phyloP scores from a whole-genome alignment of 2,888 invertebrate species.

The Phalangium opilio region DNA sequence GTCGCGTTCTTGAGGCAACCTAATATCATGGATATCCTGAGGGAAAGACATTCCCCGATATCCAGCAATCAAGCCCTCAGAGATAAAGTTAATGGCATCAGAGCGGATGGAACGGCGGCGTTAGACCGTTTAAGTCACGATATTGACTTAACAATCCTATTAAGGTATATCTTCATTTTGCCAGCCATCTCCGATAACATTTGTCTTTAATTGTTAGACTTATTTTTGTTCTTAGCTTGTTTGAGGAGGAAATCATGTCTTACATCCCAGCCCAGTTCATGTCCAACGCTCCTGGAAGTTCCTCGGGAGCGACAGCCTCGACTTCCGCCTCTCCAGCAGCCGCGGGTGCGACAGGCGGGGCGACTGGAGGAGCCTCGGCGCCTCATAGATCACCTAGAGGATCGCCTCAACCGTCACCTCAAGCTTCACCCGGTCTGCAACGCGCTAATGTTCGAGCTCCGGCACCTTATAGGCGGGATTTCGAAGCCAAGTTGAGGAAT shows the following conservation, averaged over 20 bases:
- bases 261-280: slow-evolving; percentile 47
- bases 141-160: slow-evolving; percentile 75
- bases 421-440: slow-evolving; percentile 33
- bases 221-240: slow-evolving; percentile 52
- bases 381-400: slow-evolving; percentile 38
- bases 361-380: slow-evolving; percentile 13
- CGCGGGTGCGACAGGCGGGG: slow-evolving; percentile 26
- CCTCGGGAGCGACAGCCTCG: slow-evolving; percentile 33
- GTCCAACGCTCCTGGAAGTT: slow-evolving; percentile 3
- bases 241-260: slow-evolving; percentile 97
- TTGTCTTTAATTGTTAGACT: too few species aligned
- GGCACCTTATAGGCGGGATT: slow-evolving; percentile 79
- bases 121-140: slow-evolving; percentile 76
- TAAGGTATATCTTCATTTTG: slow-evolving; percentile 39
- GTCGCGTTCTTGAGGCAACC: slow-evolving; percentile 90
- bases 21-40: slow-evolving; percentile 78
- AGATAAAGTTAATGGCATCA: slow-evolving; percentile 69
- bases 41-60: slow-evolving; percentile 56
- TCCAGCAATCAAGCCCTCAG: slow-evolving; percentile 53
- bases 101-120: slow-evolving; percentile 75
- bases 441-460: slow-evolving; percentile 60
- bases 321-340: slow-evolving; percentile 5
- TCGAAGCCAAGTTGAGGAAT: slow-evolving; percentile 82
- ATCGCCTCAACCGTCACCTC: slow-evolving; percentile 51
- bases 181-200: too few species aligned